phyloP scores from a whole-genome alignment of 2,113 vertebrate genomes.

The Hystrix brachyura region DNA sequence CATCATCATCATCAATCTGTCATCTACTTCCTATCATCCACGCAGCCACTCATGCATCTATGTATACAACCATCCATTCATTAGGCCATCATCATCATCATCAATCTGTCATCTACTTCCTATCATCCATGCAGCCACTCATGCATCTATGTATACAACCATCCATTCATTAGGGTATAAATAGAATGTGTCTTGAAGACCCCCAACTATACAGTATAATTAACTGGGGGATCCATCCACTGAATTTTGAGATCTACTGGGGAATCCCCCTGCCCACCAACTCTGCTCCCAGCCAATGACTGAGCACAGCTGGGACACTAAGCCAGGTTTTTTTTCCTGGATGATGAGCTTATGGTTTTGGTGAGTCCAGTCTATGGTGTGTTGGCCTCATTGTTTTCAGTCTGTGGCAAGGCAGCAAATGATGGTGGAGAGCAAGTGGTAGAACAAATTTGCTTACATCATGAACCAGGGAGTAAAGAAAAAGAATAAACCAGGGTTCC shows the following conservation, averaged over 20 bases:
- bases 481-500: neutral
- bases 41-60: neutral
- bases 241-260: neutral
- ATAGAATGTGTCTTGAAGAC: neutral
- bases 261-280: neutral
- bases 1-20: too few species aligned
- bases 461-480: neutral
- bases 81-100: too few species aligned
- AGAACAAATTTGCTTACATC: neutral
- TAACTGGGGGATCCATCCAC: neutral
- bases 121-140: too few species aligned
- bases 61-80: too few species aligned
- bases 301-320: neutral
- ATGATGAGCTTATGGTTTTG: neutral
- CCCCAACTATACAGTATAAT: neutral
- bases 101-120: too few species aligned
- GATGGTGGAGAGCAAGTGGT: neutral
- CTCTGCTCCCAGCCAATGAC: neutral
- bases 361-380: neutral
- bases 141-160: neutral
- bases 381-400: neutral
- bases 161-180: too few species aligned
- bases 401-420: neutral
- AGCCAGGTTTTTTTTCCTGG: neutral
- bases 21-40: too few species aligned